Evolutionary conservation across 2,888 invertebrate species (phyloP).

Genomic region (Melinaea menophilus): DNA sequence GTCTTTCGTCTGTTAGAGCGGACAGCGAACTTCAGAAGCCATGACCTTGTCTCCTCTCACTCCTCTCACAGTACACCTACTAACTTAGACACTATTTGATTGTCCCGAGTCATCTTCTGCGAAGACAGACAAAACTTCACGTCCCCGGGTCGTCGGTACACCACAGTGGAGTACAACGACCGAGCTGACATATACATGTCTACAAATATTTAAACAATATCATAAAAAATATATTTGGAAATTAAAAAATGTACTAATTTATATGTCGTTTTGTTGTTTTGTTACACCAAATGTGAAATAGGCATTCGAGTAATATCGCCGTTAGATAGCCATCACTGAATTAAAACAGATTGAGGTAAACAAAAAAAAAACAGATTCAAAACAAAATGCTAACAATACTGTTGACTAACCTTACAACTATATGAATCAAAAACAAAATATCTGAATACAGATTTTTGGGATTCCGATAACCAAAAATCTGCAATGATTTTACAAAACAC

Average conservation of each 20-base stretch:
- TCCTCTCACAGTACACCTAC: conserved; percentile 7
- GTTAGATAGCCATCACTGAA: background rate
- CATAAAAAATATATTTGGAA: conserved; percentile 51
- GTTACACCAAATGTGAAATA: too few relatives aligned
- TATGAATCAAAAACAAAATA: too few relatives aligned
- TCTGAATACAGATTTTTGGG: too few relatives aligned
- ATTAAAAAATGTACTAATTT: conserved; percentile 30
- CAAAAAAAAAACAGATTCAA: conserved; percentile 6
- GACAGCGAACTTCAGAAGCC: conserved; percentile 61
- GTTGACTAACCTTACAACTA: conserved; percentile 31
- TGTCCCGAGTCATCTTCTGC: background rate
- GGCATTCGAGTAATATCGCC: too few relatives aligned
- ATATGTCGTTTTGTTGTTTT: background rate
- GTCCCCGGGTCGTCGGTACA: background rate
- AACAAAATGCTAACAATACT: conserved; percentile 35
- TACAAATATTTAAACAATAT: conserved; percentile 60
- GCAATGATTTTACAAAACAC: too few relatives aligned
- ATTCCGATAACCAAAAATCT: too few relatives aligned
- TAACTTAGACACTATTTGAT: conserved; percentile 12
- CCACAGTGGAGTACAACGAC: background rate
- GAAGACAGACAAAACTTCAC: too few relatives aligned
- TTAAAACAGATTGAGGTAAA: background rate
- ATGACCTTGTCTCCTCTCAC: conserved; percentile 32
- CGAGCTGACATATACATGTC: conserved; percentile 31
- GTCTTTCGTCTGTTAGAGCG: conserved; percentile 70